Percentiles rank a stretch among this genome's conserved stretches.
Conservation (phyloP, 2,888 invertebrate species). For the Ctena decussata region DNA sequence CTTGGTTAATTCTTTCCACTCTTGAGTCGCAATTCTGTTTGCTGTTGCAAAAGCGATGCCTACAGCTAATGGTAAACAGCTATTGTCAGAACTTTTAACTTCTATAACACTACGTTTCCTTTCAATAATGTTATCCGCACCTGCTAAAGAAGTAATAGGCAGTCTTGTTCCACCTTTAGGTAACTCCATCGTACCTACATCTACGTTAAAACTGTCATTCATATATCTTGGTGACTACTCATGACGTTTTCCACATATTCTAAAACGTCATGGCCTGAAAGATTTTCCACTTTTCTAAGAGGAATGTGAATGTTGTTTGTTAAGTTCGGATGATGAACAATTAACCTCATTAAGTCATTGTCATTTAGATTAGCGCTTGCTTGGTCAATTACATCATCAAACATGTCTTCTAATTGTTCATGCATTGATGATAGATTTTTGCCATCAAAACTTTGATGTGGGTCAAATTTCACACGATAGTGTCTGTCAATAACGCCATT, state of each 20-base stretch:
- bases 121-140: background rate
- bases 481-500: conserved; percentile 22
- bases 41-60: conserved; percentile 19
- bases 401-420: conserved; percentile 19
- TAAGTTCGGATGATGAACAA: background rate
- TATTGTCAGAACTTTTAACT: conserved; percentile 21
- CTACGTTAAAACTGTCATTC: conserved; percentile 26
- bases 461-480: conserved; percentile 9
- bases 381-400: conserved; percentile 13
- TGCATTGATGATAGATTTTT: conserved; percentile 16
- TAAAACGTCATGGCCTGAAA: background rate
- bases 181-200: conserved; percentile 31
- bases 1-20: conserved; percentile 23
- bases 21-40: conserved; percentile 5
- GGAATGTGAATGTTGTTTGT: background rate
- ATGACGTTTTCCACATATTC: conserved; percentile 11
- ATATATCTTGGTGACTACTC: conserved; percentile 25
- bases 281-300: background rate
- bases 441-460: background rate
- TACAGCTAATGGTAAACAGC: conserved; percentile 23
- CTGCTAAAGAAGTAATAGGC: background rate
- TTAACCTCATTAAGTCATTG: background rate
- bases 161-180: conserved; percentile 18
- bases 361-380: background rate
- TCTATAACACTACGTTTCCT: conserved; percentile 24